These are phyloP conservation scores for Stegodyphus mimosarum DNA, from an alignment of 1,140 invertebrate genomes.

Conservation along the genomic window DNA sequence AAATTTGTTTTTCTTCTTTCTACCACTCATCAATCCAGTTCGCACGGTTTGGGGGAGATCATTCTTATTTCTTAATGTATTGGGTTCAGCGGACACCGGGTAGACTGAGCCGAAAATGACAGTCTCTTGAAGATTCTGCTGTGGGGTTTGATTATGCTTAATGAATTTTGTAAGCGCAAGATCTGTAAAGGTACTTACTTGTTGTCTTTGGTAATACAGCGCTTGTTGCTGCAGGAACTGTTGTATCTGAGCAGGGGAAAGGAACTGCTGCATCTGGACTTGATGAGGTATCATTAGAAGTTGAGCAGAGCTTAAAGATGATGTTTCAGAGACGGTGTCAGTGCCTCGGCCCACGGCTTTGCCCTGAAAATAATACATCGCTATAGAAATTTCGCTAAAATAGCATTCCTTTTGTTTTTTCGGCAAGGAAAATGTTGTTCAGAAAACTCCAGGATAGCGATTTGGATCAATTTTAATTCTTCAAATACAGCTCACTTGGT, in stretches of 20 bases:
- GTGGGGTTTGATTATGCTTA: too few species aligned
- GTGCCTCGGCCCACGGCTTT: constrained; percentile 31
- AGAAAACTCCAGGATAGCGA: too few species aligned
- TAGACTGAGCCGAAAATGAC: background rate
- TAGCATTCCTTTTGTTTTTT: too few species aligned
- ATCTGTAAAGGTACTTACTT: constrained; percentile 5
- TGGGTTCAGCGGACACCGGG: too few species aligned
- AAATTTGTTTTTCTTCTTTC: too few species aligned
- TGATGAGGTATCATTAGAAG: constrained; percentile 49
- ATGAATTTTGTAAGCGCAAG: too few species aligned
- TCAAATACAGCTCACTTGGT: too few species aligned
- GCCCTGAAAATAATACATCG: constrained; percentile 9
- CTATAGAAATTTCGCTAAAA: background rate
- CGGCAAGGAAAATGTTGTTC: too few species aligned
- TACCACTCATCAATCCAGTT: too few species aligned
- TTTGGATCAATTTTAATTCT: too few species aligned
- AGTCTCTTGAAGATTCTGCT: background rate
- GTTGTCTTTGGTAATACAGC: constrained; percentile 74
- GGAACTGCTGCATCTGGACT: constrained; percentile 76
- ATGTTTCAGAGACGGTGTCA: constrained; percentile 1
- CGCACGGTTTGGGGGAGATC: too few species aligned
- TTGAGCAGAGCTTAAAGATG: constrained; percentile 19
- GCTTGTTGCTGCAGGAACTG: constrained; percentile 77
- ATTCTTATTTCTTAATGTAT: too few species aligned
- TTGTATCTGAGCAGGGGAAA: constrained; percentile 75